A percentile compares a stretch with the other conserved stretches of the same genome.
phyloP scores from a whole-genome alignment of 2,797 vertebrate species.

The Scleropages formosus region DNA sequence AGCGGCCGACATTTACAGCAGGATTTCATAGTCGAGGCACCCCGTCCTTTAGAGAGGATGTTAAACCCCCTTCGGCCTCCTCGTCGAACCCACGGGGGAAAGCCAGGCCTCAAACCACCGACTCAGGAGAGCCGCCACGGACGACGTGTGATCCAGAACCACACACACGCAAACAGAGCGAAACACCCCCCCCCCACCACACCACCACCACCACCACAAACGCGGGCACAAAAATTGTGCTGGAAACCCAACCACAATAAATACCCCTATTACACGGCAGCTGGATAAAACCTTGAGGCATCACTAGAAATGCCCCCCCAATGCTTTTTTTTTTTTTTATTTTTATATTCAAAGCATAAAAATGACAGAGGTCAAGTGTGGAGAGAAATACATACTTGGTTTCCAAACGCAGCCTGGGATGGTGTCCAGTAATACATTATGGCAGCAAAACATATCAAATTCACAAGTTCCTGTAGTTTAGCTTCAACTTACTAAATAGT shows the following conservation, averaged over 20 bases:
- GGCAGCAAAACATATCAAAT: constrained; percentile 21
- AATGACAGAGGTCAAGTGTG: constrained; percentile 31
- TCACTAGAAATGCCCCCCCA: constrained; percentile 11
- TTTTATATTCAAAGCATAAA: constrained; percentile 25
- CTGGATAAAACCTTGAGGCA: constrained; percentile 15
- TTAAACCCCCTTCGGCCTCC: background rate
- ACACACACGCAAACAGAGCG: constrained; percentile 15
- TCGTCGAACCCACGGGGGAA: background rate
- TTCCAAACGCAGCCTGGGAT: constrained; percentile 25
- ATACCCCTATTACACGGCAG: constrained; percentile 26
- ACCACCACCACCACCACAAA: background rate
- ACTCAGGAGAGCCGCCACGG: background rate
- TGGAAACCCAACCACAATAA: constrained; percentile 21
- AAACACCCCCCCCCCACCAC: background rate
- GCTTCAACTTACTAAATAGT: constrained; percentile 7
- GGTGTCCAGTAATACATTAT: constrained; percentile 16
- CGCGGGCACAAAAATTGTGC: constrained; percentile 6
- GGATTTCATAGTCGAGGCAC: too few species aligned
- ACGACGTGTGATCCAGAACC: constrained; percentile 8
- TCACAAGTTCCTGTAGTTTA: background rate
- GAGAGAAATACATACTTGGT: constrained; percentile 23
- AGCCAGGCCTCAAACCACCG: background rate
- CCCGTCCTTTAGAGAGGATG: constrained; percentile 5
- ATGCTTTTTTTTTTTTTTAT: constrained; percentile 17
- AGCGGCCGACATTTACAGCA: too few species aligned